phyloP scores from a whole-genome alignment of 2,113 vertebrate species.

The Addax nasomaculatus region DNA sequence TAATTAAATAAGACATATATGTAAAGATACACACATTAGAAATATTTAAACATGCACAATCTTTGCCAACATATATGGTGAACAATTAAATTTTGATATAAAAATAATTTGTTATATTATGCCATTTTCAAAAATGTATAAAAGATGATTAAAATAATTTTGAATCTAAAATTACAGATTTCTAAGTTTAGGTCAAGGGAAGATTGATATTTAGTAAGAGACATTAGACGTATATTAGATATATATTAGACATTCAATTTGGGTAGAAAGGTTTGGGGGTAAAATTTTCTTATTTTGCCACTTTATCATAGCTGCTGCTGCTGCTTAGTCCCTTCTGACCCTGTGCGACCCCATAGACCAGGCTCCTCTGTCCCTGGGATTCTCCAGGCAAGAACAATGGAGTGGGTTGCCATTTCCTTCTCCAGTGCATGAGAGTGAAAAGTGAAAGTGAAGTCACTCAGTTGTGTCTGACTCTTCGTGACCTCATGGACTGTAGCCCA shows the following conservation, averaged over 20 bases:
- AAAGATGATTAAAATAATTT: not conserved
- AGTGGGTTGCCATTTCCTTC: not conserved
- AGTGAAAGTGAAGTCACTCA: not conserved
- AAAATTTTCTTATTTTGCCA: not conserved
- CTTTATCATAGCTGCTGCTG: not conserved
- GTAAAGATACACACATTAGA: not conserved
- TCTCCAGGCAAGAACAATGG: not conserved
- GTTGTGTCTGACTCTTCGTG: rapidly evolving
- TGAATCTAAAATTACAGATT: not conserved
- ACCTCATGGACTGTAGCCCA: not conserved
- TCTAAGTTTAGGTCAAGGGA: not conserved
- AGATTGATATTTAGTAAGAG: not conserved
- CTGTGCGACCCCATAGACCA: not conserved
- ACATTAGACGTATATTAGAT: not conserved
- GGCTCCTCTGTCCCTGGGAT: not conserved
- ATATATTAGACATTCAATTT: not conserved
- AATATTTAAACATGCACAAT: not conserved
- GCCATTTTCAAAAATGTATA: not conserved
- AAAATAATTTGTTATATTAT: not conserved
- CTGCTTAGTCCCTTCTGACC: not conserved
- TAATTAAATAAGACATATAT: not conserved
- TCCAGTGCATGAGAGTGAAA: not conserved
- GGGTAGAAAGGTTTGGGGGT: not conserved
- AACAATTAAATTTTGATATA: not conserved
- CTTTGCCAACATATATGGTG: not conserved